Base-by-base conservation (phyloP, 2,113 vertebrate genomes). In the Larimichthys crocea region DNA sequence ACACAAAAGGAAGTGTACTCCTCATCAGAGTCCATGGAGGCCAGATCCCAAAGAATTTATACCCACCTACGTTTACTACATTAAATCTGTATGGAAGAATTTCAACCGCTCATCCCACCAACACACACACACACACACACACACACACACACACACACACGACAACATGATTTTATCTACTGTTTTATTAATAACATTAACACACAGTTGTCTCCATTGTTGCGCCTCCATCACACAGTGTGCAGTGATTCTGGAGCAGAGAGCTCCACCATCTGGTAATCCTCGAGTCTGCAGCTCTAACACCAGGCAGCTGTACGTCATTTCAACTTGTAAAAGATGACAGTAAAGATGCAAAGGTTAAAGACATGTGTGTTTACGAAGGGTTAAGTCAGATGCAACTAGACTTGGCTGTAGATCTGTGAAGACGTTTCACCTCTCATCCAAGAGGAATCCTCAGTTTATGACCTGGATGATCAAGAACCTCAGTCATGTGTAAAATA, bases 251-350 rank as follows among this genome's bases (percentile, higher is more conserved):
- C 12, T 62, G 49, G 22, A 60, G 75, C 44, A 75, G 42, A 85
- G 76, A 61, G 71, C 86, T 17, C 88, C 89, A 59, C 74, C 89
- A 0, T 60, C 49, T 88, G 88, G 84, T 44, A 0, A 66, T 20
- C 9, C 14, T 20, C 0, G 3, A 62, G 10, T 20, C 26, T 71
- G 61, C 56, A 26, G 56, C 55, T 61, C 44, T 55, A 80, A 22
- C 62, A 12, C 17, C 50, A 52, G 29, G 20, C 24, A 60, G 16
- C 10, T 24, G 22, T 10, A 1, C 31, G 19, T 2, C 24, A 19
- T 48, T 19, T 67, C 0, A 4, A 50, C 20, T 20, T 19, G 15
- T 24, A 22, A 9, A 31, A 55, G 53, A 24, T 12, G 10, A 20
- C 29, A 11, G 31, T 20, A 20, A 61, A 40, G 24, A 6, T 29